phyloP scores from a whole-genome alignment of 1,140 invertebrate species.

The Drosophila ohnishii region DNA sequence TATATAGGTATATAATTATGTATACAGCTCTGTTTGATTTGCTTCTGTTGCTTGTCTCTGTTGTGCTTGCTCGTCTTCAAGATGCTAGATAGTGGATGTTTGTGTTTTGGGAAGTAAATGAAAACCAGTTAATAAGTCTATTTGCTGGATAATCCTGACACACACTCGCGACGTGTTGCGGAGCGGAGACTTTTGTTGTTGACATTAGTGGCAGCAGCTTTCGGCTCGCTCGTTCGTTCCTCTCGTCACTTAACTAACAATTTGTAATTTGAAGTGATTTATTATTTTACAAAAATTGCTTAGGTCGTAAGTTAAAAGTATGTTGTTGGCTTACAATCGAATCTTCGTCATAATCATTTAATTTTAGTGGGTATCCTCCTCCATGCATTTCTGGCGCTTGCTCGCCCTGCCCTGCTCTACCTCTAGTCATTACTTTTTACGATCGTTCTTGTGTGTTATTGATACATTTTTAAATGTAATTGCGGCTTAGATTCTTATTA shows the following conservation, averaged over 20 bases:
- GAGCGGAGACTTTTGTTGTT: constrained; percentile 14
- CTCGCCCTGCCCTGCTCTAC: constrained; percentile 46
- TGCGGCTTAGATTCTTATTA: constrained; percentile 63
- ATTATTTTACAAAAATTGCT: constrained; percentile 82
- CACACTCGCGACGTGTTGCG: constrained; percentile 11
- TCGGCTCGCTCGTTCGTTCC: constrained; percentile 24
- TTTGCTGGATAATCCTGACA: not conserved
- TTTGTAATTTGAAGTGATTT: constrained; percentile 69
- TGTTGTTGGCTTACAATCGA: constrained; percentile 77
- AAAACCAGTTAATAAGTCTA: constrained; percentile 6
- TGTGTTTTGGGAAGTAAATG: constrained; percentile 16
- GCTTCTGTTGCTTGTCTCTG: constrained; percentile 73
- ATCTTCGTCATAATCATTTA: constrained; percentile 72
- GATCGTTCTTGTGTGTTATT: constrained; percentile 38
- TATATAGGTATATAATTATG: constrained; percentile 71
- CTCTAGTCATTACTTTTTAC: constrained; percentile 47
- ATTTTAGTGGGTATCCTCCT: constrained; percentile 50
- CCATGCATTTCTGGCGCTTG: constrained; percentile 30
- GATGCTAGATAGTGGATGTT: not conserved
- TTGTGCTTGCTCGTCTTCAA: constrained; percentile 9
- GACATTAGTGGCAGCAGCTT: constrained; percentile 55
- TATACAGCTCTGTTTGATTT: constrained; percentile 81
- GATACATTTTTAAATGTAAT: constrained; percentile 73
- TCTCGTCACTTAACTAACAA: constrained; percentile 55
- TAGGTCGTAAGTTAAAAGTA: constrained; percentile 76